Evolutionary conservation across 2,113 vertebrate genomes (phyloP), one percentile per base, ranked within the genome.

Genomic region (Mastomys natalensis): DNA sequence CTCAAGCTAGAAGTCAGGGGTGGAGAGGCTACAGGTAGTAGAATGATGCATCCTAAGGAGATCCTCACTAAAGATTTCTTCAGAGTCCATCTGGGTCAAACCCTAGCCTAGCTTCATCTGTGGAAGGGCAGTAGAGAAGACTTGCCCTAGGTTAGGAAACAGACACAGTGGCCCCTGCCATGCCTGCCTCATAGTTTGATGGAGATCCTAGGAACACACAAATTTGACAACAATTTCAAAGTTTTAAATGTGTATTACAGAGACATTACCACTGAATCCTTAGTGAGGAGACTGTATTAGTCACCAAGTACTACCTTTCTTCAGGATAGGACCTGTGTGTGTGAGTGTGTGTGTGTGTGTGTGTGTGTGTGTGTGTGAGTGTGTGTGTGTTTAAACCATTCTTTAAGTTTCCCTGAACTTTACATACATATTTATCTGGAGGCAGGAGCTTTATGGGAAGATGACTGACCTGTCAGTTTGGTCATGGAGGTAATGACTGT

Each of bases 401-500:
- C 43, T 87, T 94, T 43, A 92, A 43, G n/a, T n/a, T 91, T 95
- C 60, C 29, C 34, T 77, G 48, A 24, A 62, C 92, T 89, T 89
- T 86, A 43, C 26, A 86, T 60, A 76, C 10, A 86, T 77, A 90
- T 58, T 77, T 12, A 7, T 2, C n/a, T 13, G 51, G 43, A 74
- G 58, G 31, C 31, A 89, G 45, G 24, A 7, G 1, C 3, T 5
- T 45, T 91, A 13, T 89, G 73, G 34, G 43, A 40, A 94, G 55
- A 62, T 37, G 60, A 16, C 48, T 48, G 45, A 24, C n/a, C 24
- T 77, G 13, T 43, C 13, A 48, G 17, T 45, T 64, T 8, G 16
- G 40, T 9, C 51, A 91, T 45, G 4, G 34, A 40, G 34, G 60
- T 43, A 66, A 51, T 22, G 70, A 24, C 70, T 60, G 43, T 19